Evolutionary conservation across 2,888 invertebrate genomes (phyloP), one percentile per base, ranked within the genome.

Genomic region (Drosophila borborema): DNA sequence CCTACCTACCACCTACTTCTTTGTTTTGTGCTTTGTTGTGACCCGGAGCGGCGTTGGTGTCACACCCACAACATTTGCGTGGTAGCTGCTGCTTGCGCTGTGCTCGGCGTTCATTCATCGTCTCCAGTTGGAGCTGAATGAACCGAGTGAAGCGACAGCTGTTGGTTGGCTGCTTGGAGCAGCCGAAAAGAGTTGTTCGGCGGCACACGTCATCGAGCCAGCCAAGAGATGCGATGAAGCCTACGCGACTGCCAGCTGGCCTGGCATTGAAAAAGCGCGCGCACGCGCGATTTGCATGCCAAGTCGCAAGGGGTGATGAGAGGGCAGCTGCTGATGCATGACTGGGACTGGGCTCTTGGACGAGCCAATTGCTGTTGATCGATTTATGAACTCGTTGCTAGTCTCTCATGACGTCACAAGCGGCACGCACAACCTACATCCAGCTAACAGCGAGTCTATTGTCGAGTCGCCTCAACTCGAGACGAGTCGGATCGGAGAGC

Each of bases 341-440:
- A 74, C 80, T 80, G 64, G 63, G 82, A 74, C 80, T 80, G 64
- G 63, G 58, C 70, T 63, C 55, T 59, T 60, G 65, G 66, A 79
- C 68, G 81, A 86, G 77, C 66, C 81, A 75, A 69, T 86, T 80
- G 85, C 75, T 79, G 77, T 64, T 89, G 87, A 89, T 87, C 88
- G 86, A 89, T 88, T 89, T 89, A 89, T 87, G 84, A 89, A 89
- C 86, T 87, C 76, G 81, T 70, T 73, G 74, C 64, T 68, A 49
- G 36, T 31, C 67, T 40, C 60, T 61, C 63, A 71, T 86, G 85
- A 87, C 85, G 85, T 86, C 85, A 86, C 85, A 87, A 72, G 59
- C 68, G 63, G 56, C 65, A 66, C 66, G 72, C 73, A 64, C 70
- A 72, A 43, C 80, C 82, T 82, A 88, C 86, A 84, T 78, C 74